A percentile compares a stretch with the other conserved stretches of the same genome.
These are phyloP conservation scores for Halcyon malimbica DNA, from an alignment of 2,113 vertebrate species.

Conservation along the genomic window DNA sequence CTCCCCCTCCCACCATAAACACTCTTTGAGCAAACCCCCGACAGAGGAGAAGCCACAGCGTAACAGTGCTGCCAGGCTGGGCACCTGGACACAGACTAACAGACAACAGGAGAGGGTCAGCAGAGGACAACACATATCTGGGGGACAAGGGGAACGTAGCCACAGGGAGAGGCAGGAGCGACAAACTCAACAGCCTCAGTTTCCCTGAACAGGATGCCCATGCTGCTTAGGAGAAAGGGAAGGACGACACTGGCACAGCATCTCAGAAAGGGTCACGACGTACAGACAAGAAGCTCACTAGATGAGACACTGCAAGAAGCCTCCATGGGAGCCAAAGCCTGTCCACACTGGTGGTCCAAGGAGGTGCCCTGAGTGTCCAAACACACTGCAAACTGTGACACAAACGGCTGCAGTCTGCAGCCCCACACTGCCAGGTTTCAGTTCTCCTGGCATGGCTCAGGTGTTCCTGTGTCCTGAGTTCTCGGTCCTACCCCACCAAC, in stretches of 20 bases:
- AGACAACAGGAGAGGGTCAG: background rate
- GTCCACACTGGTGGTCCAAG: background rate
- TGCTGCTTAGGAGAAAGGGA: background rate
- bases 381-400: background rate
- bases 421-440: background rate
- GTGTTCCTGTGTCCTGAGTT: background rate
- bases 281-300: background rate
- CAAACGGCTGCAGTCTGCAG: background rate
- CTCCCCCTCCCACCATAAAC: background rate
- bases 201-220: accelerated
- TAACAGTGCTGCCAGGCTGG: background rate
- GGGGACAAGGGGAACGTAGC: background rate
- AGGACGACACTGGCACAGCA: background rate
- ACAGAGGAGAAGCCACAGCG: background rate
- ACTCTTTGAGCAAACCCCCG: background rate
- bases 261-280: background rate
- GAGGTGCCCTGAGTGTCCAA: background rate
- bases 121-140: background rate
- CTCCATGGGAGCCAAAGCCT: background rate
- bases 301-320: background rate
- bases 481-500: background rate
- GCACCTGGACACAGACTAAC: background rate
- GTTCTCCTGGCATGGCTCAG: background rate
- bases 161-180: background rate
- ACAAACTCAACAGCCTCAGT: background rate